Base-by-base conservation (phyloP, 2,797 vertebrate species). In the Coendou prehensilis region DNA sequence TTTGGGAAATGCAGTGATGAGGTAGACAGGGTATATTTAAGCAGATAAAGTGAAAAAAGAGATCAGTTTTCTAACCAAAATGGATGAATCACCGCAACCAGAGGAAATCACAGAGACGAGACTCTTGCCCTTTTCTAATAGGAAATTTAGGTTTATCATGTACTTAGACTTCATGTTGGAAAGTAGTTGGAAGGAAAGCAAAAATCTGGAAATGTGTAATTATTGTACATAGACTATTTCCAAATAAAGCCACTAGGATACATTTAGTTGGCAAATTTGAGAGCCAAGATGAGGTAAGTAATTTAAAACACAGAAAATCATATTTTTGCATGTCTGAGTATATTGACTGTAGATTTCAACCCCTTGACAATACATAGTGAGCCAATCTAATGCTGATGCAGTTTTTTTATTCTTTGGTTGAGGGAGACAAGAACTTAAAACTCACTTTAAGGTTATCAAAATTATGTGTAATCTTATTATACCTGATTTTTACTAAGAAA, bases 281-380 rank as follows among this genome's bases (percentile, higher is more conserved):
- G 85, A 94, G 76, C 95, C 95, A 97, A 87, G 88, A 96, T 97
- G 95, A 97, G 81, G 94, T 97, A 95, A 97, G 94, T 97, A 93
- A 97, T 96, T 78, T 90, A 90, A 97, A 96, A 96, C 41, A 87
- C 94, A 95, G 95, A 94, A 89, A 78, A 90, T 92, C 71, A 30
- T 71, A 89, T 76, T 95, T 92, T 50, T 93, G 37, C 33, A 18
- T 75, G 64, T 95, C 81, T 96, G 81, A 71, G 71, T 76, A 33
- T 41, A 71, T 26, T 64, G 59, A 87, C 64, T 56, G 10, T 61
- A 59, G 81, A 50, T 71, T 87, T 93, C 41, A 92, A 26, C 13
- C 87, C 71, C 63, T 91, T 95, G 91, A 76, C 41, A 76, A 71
- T 92, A 71, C 47, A 13, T 33, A 20, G 45, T 86, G 73, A 95